Evolutionary conservation across 2,888 invertebrate genomes (phyloP), one percentile per base, ranked within the genome.

Genomic region (Eupeodes latifasciatus): DNA sequence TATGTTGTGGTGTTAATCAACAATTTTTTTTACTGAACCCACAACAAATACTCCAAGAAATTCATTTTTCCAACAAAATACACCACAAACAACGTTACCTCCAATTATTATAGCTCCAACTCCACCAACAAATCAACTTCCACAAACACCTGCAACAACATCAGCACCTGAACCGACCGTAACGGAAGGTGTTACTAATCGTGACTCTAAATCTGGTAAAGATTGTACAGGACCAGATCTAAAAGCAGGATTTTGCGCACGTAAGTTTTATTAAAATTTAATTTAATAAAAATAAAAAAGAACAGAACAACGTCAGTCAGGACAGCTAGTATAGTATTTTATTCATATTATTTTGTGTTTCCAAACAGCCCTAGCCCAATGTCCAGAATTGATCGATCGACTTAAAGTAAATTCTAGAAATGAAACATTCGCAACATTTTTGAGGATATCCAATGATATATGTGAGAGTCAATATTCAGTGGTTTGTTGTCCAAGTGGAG

Each of bases 401-500:
- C 82, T 93, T 2, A 76, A 77, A 7, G 7, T 61, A 0, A 92
- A 90, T 57, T 91, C 91, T 47, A 88, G 27, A 2, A 93, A 93
- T 89, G 34, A 78, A 1, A 85, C 57, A 1, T 93, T 92, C 51
- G 90, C 90, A 2, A 90, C 90, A 6, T 92, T 90, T 27, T 64
- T 93, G 44, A 90, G 91, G 14, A 89, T 90, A 6, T 93, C 93
- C 0, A 92, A 93, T 82, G 47, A 72, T 9, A 84, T 92, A 6
- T 93, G 93, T 49, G 89, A 90, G 4, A 69, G 72, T 1, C 27
- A 66, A n/a, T 91, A 90, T 12, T 90, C 91, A 5, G 86, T 86
- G 14, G 90, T 93, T 4, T 93, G 93, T 72, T 93, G 93, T 77
- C 93, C 94, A 19, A 90, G 10, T n/a, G 2, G 12, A 0, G 59